Percentiles rank a stretch among this genome's conserved stretches.
Evolutionary conservation across 2,888 invertebrate species (phyloP).

Genomic region (Dorcus hopei): DNA sequence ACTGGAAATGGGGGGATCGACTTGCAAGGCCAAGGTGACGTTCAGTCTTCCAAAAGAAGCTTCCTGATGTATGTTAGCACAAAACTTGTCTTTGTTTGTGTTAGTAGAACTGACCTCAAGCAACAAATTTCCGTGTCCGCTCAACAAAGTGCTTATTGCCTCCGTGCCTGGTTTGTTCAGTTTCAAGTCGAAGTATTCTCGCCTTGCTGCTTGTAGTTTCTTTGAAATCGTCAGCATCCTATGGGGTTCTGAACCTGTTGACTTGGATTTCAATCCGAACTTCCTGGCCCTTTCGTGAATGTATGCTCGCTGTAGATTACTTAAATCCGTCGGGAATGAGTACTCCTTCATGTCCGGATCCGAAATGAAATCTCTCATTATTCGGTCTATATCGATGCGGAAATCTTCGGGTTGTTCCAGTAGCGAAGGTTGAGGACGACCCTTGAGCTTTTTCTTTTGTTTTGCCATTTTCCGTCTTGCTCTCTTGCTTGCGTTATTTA

Average conservation of each 20-base stretch:
- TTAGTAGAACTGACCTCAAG: too few relatives aligned
- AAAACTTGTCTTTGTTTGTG: too few relatives aligned
- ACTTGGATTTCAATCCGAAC: slow-evolving; percentile 74
- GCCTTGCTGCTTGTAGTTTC: slow-evolving; percentile 7
- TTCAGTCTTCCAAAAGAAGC: too few relatives aligned
- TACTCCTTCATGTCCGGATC: slow-evolving; percentile 33
- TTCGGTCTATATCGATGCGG: slow-evolving; percentile 33
- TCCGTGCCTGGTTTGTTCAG: slow-evolving; percentile 10
- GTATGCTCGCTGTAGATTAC: slow-evolving; percentile 75
- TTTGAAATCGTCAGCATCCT: slow-evolving; percentile 27
- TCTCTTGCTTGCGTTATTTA: too few relatives aligned
- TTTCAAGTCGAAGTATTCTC: slow-evolving; percentile 16
- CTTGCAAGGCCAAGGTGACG: too few relatives aligned
- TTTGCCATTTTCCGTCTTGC: too few relatives aligned
- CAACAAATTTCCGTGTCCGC: not conserved
- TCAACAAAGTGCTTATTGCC: slow-evolving; percentile 5
- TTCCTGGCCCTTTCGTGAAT: slow-evolving; percentile 69
- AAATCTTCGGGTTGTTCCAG: slow-evolving; percentile 13
- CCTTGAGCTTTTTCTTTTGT: too few relatives aligned
- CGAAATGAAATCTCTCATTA: slow-evolving; percentile 36
- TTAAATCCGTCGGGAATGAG: slow-evolving; percentile 65
- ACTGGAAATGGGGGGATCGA: slow-evolving; percentile 48
- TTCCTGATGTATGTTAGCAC: too few relatives aligned
- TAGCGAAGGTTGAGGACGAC: not conserved
- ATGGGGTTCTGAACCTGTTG: slow-evolving; percentile 66